phyloP scores from a whole-genome alignment of 2,888 invertebrate genomes.

The Quadroppia sp. region DNA sequence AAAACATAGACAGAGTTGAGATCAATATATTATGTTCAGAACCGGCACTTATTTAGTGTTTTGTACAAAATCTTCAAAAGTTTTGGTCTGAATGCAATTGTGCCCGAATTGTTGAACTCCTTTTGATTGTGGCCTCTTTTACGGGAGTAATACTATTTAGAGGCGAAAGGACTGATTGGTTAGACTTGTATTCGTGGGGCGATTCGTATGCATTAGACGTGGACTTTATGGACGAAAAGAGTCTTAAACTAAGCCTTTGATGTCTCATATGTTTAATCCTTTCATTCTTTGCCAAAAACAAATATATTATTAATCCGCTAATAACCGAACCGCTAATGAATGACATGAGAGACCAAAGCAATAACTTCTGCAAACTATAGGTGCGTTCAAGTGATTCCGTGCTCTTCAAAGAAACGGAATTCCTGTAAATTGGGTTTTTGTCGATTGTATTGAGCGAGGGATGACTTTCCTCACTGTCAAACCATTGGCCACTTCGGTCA shows the following conservation, averaged over 20 bases:
- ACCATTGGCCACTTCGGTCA: neutral
- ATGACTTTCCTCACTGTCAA: neutral
- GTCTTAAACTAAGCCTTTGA: constrained; percentile 16
- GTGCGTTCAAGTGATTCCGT: neutral
- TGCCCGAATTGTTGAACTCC: constrained; percentile 42
- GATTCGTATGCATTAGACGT: constrained; percentile 27
- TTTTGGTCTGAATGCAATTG: constrained; percentile 43
- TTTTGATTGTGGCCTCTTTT: constrained; percentile 43
- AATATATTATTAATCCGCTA: neutral
- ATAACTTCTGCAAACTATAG: constrained; percentile 1
- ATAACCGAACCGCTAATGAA: neutral
- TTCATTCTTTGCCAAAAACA: neutral
- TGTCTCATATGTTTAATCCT: neutral
- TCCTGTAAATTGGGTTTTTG: neutral
- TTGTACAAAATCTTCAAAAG: constrained; percentile 31
- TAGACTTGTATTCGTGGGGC: constrained; percentile 5
- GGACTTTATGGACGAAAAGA: neutral
- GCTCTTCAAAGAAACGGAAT: neutral
- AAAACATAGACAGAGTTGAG: too few relatives aligned
- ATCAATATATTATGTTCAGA: too few relatives aligned
- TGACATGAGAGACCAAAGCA: neutral
- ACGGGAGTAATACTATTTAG: constrained; percentile 21
- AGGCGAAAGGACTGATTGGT: neutral
- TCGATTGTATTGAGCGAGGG: neutral
- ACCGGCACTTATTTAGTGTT: neutral